Percentiles rank a stretch among this genome's conserved stretches.
Conservation (phyloP, 2,113 vertebrate genomes). For the Podarcis muralis region DNA sequence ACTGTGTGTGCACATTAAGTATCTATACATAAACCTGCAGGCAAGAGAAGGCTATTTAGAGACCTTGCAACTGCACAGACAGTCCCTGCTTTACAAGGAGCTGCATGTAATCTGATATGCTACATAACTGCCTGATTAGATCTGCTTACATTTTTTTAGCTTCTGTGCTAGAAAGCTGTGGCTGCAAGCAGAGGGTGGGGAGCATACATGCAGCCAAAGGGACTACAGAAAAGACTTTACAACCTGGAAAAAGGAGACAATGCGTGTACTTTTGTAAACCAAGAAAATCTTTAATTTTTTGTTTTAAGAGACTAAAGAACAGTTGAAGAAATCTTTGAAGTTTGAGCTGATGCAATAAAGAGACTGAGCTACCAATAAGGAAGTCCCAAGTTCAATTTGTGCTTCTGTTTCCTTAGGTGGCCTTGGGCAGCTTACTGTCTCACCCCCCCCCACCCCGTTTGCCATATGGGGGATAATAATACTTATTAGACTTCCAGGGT, state of each 20-base stretch:
- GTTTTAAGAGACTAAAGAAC: too few relatives aligned
- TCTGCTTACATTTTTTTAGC: neutral
- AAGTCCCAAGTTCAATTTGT: neutral
- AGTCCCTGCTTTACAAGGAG: constrained; percentile 4
- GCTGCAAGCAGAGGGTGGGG: neutral
- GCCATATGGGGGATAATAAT: neutral
- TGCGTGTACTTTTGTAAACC: too few relatives aligned
- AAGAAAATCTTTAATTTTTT: too few relatives aligned
- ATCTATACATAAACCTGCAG: neutral
- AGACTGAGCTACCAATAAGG: neutral
- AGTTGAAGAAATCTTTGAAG: neutral
- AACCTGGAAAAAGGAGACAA: too few relatives aligned
- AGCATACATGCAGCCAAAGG: neutral
- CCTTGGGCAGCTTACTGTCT: neutral
- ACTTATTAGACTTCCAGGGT: too few relatives aligned
- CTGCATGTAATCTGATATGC: neutral
- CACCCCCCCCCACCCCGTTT: neutral
- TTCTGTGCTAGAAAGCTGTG: neutral
- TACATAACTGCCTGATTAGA: neutral
- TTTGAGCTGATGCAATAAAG: neutral
- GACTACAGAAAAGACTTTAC: too few relatives aligned
- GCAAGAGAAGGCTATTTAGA: neutral
- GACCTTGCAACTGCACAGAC: neutral
- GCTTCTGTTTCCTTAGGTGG: neutral
- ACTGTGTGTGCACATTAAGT: accelerated